Conservation (phyloP, 1,140 invertebrate genomes). For the Temnothorax nylanderi region DNA sequence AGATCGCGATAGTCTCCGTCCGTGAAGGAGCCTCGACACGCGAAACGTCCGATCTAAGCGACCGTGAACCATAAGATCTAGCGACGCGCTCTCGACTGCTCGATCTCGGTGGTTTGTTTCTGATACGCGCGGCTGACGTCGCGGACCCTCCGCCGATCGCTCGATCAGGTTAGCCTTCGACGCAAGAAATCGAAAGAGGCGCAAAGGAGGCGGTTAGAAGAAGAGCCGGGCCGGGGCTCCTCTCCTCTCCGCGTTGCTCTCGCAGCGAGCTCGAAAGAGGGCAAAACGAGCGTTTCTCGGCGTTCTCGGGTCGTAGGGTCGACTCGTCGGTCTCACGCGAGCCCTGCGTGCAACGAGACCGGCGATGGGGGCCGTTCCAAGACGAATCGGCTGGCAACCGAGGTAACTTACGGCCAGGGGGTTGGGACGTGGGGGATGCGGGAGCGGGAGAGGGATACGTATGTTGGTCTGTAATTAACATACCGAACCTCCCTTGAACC, state of each 20-base stretch:
- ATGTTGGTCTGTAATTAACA: slow-evolving; percentile 85
- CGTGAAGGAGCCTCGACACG: neutral
- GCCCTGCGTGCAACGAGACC: slow-evolving; percentile 73
- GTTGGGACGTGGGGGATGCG: slow-evolving; percentile 52
- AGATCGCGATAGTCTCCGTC: neutral
- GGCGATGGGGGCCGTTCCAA: slow-evolving; percentile 71
- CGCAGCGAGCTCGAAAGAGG: slow-evolving; percentile 70
- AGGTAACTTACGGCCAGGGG: slow-evolving; percentile 68
- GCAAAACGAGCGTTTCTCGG: slow-evolving; percentile 72
- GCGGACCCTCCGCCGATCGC: slow-evolving; percentile 29
- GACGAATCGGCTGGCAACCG: slow-evolving; percentile 73
- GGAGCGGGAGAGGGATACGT: slow-evolving; percentile 69
- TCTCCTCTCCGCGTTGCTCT: slow-evolving; percentile 25
- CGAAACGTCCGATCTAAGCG: neutral
- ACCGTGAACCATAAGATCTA: neutral
- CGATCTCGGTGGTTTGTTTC: slow-evolving; percentile 33
- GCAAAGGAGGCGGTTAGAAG: slow-evolving; percentile 31
- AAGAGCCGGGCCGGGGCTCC: slow-evolving; percentile 8
- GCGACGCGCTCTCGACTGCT: neutral
- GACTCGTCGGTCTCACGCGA: slow-evolving; percentile 77
- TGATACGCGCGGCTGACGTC: slow-evolving; percentile 26
- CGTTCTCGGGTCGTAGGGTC: slow-evolving; percentile 79
- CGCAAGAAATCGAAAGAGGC: slow-evolving; percentile 59
- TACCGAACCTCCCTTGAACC: slow-evolving; percentile 80
- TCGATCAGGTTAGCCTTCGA: slow-evolving; percentile 51